phyloP scores from a whole-genome alignment of 2,888 invertebrate species.

The Oscheius sp. region DNA sequence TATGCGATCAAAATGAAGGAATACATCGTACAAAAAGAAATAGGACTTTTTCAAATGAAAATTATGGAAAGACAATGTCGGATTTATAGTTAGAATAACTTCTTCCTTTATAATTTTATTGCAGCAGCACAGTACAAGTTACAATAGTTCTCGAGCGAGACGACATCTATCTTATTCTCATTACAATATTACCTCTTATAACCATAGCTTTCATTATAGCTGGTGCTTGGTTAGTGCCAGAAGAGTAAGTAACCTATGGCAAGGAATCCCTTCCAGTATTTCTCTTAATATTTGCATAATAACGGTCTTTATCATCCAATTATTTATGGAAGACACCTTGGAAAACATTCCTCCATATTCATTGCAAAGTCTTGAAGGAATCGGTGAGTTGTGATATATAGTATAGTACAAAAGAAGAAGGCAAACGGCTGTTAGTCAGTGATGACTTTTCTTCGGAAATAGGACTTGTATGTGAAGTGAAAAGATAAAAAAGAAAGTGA shows the following conservation, averaged over 20 bases:
- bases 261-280: background rate
- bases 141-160: slow-evolving; percentile 1
- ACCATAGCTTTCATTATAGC: background rate
- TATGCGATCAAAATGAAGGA: background rate
- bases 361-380: background rate
- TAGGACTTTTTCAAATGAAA: background rate
- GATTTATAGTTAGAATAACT: background rate
- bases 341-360: background rate
- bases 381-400: background rate
- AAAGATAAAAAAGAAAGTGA: too few species aligned
- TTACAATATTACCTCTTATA: background rate
- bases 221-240: slow-evolving; percentile 11
- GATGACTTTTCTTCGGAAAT: too few species aligned
- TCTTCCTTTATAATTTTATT: background rate
- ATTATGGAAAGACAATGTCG: background rate
- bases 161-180: background rate
- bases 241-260: background rate
- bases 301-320: background rate
- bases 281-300: background rate
- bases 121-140: background rate
- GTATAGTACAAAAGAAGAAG: background rate
- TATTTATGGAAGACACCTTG: background rate
- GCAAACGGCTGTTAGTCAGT: background rate
- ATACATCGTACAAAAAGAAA: background rate
- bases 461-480: too few species aligned